Evolutionary conservation across 2,797 vertebrate species (phyloP).

Genomic region (Okamejei kenojei): DNA sequence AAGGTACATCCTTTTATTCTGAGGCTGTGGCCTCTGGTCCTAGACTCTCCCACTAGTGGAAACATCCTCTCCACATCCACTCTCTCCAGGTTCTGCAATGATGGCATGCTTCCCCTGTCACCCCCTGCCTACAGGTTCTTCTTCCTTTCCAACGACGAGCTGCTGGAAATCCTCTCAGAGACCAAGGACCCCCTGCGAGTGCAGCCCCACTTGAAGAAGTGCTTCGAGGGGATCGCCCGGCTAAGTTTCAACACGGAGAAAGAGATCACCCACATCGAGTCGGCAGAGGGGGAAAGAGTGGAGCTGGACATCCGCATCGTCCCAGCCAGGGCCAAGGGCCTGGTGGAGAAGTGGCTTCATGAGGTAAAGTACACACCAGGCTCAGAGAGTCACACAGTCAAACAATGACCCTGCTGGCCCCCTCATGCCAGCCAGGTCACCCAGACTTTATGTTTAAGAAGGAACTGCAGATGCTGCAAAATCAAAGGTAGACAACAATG

Average conservation of each 20-base stretch:
- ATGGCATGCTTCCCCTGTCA: background rate
- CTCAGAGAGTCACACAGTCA: too few species aligned
- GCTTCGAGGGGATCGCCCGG: conserved; percentile 63
- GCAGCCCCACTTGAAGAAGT: conserved; percentile 54
- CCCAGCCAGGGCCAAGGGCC: conserved; percentile 63
- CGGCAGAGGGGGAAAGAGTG: conserved; percentile 66
- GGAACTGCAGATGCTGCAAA: too few species aligned
- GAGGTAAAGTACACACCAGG: conserved; percentile 53
- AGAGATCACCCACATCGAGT: conserved; percentile 64
- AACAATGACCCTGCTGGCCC: too few species aligned
- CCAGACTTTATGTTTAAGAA: too few species aligned
- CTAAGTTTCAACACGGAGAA: conserved; percentile 61
- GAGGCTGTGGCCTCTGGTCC: too few species aligned
- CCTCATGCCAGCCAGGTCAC: too few species aligned
- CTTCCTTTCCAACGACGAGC: conserved; percentile 45
- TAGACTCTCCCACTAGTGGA: too few species aligned
- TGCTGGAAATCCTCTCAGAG: conserved; percentile 51
- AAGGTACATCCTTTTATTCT: too few species aligned
- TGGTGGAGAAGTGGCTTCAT: conserved; percentile 67
- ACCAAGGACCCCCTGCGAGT: conserved; percentile 54
- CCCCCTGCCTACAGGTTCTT: conserved; percentile 36
- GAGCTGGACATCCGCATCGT: conserved; percentile 60
- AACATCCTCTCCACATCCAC: too few species aligned
- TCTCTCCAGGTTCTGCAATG: too few species aligned
- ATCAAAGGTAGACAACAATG: too few species aligned